These are phyloP conservation scores for Gobio occitaniae DNA, from an alignment of 2,797 vertebrate genomes.

Conservation along the genomic window DNA sequence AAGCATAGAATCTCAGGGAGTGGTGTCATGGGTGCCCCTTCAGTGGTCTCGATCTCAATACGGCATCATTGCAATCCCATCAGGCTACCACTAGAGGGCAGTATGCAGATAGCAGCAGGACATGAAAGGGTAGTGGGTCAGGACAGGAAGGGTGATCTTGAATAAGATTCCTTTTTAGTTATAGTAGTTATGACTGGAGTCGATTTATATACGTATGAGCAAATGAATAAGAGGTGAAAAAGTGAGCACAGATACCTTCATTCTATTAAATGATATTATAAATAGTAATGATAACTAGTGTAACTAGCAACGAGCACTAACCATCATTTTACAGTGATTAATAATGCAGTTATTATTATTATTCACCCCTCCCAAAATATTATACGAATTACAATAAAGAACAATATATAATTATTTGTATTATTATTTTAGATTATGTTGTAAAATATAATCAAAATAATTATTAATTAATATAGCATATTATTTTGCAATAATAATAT, in stretches of 20 bases:
- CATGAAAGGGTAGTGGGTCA: constrained; percentile 13
- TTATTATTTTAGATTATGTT: neutral
- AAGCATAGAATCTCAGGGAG: neutral
- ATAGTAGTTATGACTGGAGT: neutral
- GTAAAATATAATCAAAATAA: neutral
- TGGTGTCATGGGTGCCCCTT: neutral
- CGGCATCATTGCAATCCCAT: neutral
- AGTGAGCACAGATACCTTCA: neutral
- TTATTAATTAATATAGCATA: neutral
- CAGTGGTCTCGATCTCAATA: neutral
- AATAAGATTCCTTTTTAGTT: neutral
- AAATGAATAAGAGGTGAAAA: neutral
- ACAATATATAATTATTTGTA: neutral
- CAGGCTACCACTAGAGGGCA: constrained; percentile 51
- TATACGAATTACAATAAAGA: neutral
- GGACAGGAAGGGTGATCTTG: neutral
- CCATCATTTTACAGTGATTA: neutral
- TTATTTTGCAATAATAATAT: neutral
- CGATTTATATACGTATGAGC: neutral
- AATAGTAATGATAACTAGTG: neutral
- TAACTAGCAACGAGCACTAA: neutral
- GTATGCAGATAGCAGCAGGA: constrained; percentile 8
- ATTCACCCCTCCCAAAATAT: neutral
- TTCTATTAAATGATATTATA: neutral
- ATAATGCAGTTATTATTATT: neutral